Base-by-base conservation (phyloP, 2,888 invertebrate genomes). In the Pyrochroa serraticornis region DNA sequence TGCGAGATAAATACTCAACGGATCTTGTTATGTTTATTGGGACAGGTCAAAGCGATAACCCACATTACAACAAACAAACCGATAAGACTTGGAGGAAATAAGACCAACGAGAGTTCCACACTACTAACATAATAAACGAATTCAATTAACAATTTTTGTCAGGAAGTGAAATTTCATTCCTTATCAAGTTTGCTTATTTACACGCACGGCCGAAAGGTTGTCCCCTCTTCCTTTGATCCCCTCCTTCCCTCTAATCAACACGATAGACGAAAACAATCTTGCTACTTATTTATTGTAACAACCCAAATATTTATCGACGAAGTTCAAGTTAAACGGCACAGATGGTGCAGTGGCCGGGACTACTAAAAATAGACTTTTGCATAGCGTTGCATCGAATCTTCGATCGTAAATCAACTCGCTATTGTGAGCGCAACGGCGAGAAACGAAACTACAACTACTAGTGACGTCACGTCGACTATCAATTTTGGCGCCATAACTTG, bases 301-400 rank as follows among this genome's bases (percentile, higher is more conserved):
- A 35, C 53, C 53, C 33, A 54, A 58, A 58, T 58, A 58, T 58
- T 58, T 58, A 58, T 58, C 55, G 52, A 48, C 47, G 48, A 61
- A 61, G 61, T 61, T 61, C 61, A 61, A 58, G 61, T 61, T 61
- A 61, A 61, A 61, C 46, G 61, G 50, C n/a, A 56, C 60, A 60
- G 48, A 60, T 60, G 60, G 60, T 60, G 60, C 57, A 60, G 35
- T 53, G 57, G 56, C 56, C 53, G 49, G 48, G 10, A 45, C 13
- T 39, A 32, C 43, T 48, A 48, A 55, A 55, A 55, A 55, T 43
- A 48, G 45, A 39, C 31, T 39, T 44, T 39, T 53, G 22, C 22
- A 22, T 22, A 22, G 22, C 22, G 22, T 5, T 22, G 22, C 22
- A 22, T 22, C 22, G 22, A 5, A 22, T 5, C 3, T 22, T 22